phyloP scores from a whole-genome alignment of 2,888 invertebrate species.

The Venustoraphidia nigricollis region DNA sequence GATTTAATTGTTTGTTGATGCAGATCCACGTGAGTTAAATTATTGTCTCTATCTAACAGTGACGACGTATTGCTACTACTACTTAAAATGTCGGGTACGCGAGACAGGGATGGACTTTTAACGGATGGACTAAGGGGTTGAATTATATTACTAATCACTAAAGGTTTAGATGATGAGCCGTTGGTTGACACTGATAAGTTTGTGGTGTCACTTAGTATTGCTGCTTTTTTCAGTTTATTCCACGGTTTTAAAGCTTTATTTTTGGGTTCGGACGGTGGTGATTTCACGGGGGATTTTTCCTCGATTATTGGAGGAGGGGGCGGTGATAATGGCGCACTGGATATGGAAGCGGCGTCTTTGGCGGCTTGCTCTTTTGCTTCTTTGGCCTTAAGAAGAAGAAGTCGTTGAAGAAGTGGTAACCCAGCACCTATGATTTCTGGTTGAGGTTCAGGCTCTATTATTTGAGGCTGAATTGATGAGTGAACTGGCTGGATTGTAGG shows the following conservation, averaged over 20 bases:
- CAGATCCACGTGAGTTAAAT: constrained; percentile 1
- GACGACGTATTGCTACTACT: constrained; percentile 12
- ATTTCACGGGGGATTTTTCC: neutral
- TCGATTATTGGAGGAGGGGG: constrained; percentile 17
- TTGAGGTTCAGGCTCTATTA: constrained; percentile 29
- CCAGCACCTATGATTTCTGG: constrained; percentile 52
- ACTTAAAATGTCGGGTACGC: constrained; percentile 7
- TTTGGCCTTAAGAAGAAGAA: constrained; percentile 59
- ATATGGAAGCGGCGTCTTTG: constrained; percentile 15
- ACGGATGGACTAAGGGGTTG: neutral
- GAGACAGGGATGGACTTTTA: constrained; percentile 3
- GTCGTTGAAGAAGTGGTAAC: constrained; percentile 56
- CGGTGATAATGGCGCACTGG: neutral
- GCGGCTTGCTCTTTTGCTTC: constrained; percentile 40
- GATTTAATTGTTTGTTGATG: no score
- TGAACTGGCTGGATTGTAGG: constrained; percentile 22
- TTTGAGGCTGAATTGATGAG: constrained; percentile 24
- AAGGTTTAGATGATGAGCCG: neutral
- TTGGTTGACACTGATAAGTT: neutral
- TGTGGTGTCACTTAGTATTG: constrained; percentile 34
- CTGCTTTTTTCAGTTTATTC: constrained; percentile 63
- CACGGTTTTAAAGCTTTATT: constrained; percentile 36
- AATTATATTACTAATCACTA: no score
- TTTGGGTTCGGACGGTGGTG: constrained; percentile 3
- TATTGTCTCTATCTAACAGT: constrained; percentile 12